Base-by-base conservation (phyloP, 2,797 vertebrate genomes). In the Coreius guichenoti region DNA sequence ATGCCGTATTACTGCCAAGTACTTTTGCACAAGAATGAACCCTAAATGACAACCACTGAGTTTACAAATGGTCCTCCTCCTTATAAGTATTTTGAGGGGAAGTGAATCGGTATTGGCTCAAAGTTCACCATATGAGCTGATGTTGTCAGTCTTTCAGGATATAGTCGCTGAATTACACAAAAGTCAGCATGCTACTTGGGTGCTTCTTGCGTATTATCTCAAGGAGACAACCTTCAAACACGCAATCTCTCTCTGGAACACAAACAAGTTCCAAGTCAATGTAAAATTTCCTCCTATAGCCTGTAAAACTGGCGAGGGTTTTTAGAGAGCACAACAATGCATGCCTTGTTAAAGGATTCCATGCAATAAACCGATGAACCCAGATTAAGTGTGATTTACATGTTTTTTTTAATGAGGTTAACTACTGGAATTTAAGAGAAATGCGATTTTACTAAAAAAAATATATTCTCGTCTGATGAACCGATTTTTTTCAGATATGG, bases 111-210 rank as follows among this genome's bases (percentile, higher is more conserved):
- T 58, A 67, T 36, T 26, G 51, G 56, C 63, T 85, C 72, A 83
- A 81, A 86, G 86, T 78, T 83, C 45, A 51, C 72, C 70, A 23
- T 63, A 29, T n/a, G 39, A 31, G 3, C 26, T 65, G 14, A 43
- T 49, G 47, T 51, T 61, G 33, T 11, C 82, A 39, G 73, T 58
- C 83, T 84, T 87, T 92, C 83, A 31, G 85, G 26, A 56, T 80
- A 51, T 19, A 63, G 54, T 83, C 39, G 31, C 17, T 54, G 76
- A 74, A 23, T 45, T 54, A 73, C 82, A 33, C 69, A 56, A 83
- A 33, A 61, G 51, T 70, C 23, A 33, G 43, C 43, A 72, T 49
- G 74, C 79, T 29, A 51, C 31, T 81, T 26, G 9, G 73, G 61
- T 67, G 8, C 61, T 17, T 21, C 21, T 65, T 84, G 63, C 31